Conservation (phyloP, 1,140 invertebrate species). For the Atta cephalotes region DNA sequence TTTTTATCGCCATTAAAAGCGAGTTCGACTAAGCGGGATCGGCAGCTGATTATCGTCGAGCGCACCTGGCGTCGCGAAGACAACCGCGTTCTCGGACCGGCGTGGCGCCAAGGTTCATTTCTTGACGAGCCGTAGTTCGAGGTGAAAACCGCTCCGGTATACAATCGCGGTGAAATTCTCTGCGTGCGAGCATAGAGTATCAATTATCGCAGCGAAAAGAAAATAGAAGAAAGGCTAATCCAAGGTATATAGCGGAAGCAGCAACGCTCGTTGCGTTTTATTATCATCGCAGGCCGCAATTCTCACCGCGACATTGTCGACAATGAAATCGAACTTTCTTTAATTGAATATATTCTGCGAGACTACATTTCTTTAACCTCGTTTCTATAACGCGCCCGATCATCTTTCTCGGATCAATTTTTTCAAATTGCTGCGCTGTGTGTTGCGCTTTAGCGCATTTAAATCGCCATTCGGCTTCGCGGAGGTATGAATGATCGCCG, state of each 20-base stretch:
- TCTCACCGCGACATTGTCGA: neutral
- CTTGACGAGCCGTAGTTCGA: constrained; percentile 37
- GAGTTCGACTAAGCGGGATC: constrained; percentile 31
- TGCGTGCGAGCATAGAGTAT: constrained; percentile 56
- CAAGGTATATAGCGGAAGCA: constrained; percentile 4
- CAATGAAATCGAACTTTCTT: constrained; percentile 69
- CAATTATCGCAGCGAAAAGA: constrained; percentile 55
- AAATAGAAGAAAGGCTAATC: constrained; percentile 4
- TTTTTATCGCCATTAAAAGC: constrained; percentile 20
- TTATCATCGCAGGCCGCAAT: neutral
- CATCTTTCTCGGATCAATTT: neutral
- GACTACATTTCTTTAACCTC: constrained; percentile 57
- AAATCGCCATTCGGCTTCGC: neutral
- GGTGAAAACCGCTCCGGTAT: constrained; percentile 68
- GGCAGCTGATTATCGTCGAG: constrained; percentile 65
- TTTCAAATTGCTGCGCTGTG: neutral
- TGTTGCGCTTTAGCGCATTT: neutral
- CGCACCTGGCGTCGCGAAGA: constrained; percentile 56
- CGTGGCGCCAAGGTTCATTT: constrained; percentile 71
- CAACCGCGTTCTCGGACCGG: constrained; percentile 57
- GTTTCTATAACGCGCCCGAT: constrained; percentile 35
- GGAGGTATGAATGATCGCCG: neutral
- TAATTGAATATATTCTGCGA: constrained; percentile 70
- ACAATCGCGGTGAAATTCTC: constrained; percentile 51
- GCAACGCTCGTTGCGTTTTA: constrained; percentile 47